A percentile compares a stretch with the other conserved stretches of the same genome.
phyloP scores from a whole-genome alignment of 2,797 vertebrate species.

The Rousettus madagascariensis region DNA sequence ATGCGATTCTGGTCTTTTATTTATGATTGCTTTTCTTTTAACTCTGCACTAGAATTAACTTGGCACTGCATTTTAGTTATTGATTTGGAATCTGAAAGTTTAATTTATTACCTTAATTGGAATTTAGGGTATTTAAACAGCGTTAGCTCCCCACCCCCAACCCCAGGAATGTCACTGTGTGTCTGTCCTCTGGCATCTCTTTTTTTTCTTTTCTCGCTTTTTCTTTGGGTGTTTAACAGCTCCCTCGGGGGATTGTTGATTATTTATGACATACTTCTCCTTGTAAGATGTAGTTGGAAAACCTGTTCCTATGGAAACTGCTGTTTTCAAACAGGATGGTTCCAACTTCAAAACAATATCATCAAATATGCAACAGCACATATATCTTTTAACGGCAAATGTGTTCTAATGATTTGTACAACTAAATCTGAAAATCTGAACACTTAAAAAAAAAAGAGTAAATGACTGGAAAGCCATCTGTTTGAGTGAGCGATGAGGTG shows the following conservation, averaged over 20 bases:
- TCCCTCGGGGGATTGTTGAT: constrained; percentile 81
- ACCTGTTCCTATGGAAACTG: constrained; percentile 87
- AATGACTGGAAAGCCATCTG: constrained; percentile 50
- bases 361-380: constrained; percentile 77
- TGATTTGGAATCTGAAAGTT: constrained; percentile 56
- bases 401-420: constrained; percentile 76
- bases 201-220: constrained; percentile 67
- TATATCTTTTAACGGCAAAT: constrained; percentile 72
- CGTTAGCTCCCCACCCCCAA: neutral
- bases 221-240: constrained; percentile 81
- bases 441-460: constrained; percentile 54
- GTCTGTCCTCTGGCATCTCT: constrained; percentile 56
- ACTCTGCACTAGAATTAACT: constrained; percentile 15
- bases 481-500: constrained; percentile 49
- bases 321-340: constrained; percentile 83
- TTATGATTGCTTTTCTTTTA: constrained; percentile 51
- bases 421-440: constrained; percentile 66
- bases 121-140: constrained; percentile 47
- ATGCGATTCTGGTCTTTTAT: constrained; percentile 50
- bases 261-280: constrained; percentile 85
- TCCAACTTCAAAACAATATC: constrained; percentile 82
- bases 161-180: constrained; percentile 24
- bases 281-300: constrained; percentile 83
- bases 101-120: constrained; percentile 43
- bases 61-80: constrained; percentile 35